Conservation (phyloP, 1,140 invertebrate genomes). For the fruit fly (Drosophila melanogaster) region DNA sequence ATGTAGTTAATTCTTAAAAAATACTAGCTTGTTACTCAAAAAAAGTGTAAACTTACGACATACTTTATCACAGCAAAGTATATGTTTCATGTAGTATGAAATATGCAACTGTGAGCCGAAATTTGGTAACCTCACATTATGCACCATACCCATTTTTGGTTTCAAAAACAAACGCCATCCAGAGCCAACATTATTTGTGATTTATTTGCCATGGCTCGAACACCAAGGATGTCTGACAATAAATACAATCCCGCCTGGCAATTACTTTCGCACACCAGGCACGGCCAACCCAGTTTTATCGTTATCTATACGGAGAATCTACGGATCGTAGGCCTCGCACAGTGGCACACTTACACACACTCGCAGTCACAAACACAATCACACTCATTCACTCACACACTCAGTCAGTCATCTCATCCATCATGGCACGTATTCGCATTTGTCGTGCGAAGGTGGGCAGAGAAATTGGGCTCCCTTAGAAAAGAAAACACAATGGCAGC, state of each 20-base stretch:
- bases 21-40: background rate
- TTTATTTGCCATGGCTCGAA: conserved; percentile 14
- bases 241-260: conserved; percentile 33
- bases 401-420: conserved; percentile 8
- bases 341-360: conserved; percentile 55
- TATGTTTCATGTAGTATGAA: background rate
- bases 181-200: conserved; percentile 18
- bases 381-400: conserved; percentile 18
- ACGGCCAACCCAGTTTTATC: conserved; percentile 44
- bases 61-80: background rate
- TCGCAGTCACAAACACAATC: conserved; percentile 20
- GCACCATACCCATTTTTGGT: background rate
- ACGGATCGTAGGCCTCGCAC: conserved; percentile 43
- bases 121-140: conserved; percentile 16
- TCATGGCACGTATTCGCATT: conserved; percentile 51
- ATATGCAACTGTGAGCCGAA: conserved; percentile 1
- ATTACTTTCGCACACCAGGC: conserved; percentile 34
- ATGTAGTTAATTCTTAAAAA: background rate
- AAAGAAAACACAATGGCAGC: conserved; percentile 47
- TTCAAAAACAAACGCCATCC: conserved; percentile 13
- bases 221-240: conserved; percentile 34
- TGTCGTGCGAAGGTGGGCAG: conserved; percentile 32
- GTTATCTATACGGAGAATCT: conserved; percentile 51
- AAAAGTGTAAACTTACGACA: background rate
- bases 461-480: conserved; percentile 13